Evolutionary conservation across 2,113 vertebrate genomes (phyloP).

Genomic region (Scatophagus argus): DNA sequence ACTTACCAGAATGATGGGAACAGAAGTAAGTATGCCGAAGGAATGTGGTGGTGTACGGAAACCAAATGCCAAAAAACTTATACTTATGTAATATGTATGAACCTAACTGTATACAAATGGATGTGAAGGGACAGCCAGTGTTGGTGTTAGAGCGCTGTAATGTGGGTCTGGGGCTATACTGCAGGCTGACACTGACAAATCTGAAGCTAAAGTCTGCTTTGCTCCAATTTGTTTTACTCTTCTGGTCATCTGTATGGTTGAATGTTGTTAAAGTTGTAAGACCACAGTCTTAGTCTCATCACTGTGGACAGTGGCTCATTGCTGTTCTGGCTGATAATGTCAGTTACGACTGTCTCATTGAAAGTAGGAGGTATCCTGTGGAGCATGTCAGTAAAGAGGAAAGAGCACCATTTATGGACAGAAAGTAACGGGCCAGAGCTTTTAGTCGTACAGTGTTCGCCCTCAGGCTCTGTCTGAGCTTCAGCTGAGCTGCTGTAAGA

Average conservation of each 20-base stretch:
- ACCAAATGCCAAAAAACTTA: no score
- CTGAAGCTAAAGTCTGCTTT: not conserved
- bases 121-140: not conserved
- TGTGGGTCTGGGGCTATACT: not conserved
- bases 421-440: slow-evolving; percentile 58
- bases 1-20: no score
- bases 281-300: not conserved
- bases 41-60: no score
- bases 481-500: slow-evolving; percentile 28
- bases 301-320: not conserved
- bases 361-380: not conserved
- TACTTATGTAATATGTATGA: no score
- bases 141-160: not conserved
- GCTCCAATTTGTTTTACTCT: not conserved
- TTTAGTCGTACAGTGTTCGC: slow-evolving; percentile 30
- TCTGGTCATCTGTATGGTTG: not conserved
- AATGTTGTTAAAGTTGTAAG: not conserved
- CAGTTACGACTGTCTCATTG: not conserved
- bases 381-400: slow-evolving; percentile 13
- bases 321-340: not conserved
- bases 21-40: no score
- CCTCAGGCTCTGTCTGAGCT: slow-evolving; percentile 38
- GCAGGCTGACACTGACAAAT: not conserved
- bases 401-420: slow-evolving; percentile 62
- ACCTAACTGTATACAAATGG: not conserved